Evolutionary conservation across 2,797 vertebrate genomes (phyloP).

Genomic region (Pipistrellus nathusii): DNA sequence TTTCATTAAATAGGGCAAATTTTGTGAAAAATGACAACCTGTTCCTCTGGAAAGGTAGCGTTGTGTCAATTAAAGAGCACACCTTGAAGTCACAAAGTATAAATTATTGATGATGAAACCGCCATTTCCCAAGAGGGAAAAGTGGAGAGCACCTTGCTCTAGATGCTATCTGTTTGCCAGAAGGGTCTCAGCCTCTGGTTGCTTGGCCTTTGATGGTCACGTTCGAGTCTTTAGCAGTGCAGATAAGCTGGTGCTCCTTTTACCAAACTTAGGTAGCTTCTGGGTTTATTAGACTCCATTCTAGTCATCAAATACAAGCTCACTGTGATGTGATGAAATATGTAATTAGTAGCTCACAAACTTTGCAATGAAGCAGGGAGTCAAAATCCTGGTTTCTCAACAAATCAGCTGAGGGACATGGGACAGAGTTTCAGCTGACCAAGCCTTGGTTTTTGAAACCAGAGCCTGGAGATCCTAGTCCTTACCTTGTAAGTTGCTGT

Average conservation of each 20-base stretch:
- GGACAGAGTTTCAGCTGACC: not conserved
- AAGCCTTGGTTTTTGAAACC: not conserved
- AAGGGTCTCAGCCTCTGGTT: not conserved
- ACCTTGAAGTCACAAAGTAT: slow-evolving; percentile 75
- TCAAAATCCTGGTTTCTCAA: not conserved
- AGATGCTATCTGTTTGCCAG: slow-evolving; percentile 66
- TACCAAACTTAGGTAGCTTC: not conserved
- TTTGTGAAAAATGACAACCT: slow-evolving; percentile 81
- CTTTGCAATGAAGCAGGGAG: not conserved
- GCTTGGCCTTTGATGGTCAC: slow-evolving; percentile 10
- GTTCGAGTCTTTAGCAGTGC: not conserved
- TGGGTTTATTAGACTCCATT: not conserved
- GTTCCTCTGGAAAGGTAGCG: slow-evolving; percentile 73
- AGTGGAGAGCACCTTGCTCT: slow-evolving; percentile 56
- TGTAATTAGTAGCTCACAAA: not conserved
- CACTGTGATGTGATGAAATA: not conserved
- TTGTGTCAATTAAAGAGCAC: slow-evolving; percentile 78
- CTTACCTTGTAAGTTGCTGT: not conserved
- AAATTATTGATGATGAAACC: slow-evolving; percentile 81
- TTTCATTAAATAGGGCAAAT: slow-evolving; percentile 82
- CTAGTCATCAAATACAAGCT: not conserved
- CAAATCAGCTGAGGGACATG: not conserved
- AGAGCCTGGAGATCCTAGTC: not conserved
- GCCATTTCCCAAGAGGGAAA: slow-evolving; percentile 81
- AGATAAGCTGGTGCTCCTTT: not conserved